Evolutionary conservation across 2,888 invertebrate species (phyloP).

Genomic region (Callyntrura sp.): DNA sequence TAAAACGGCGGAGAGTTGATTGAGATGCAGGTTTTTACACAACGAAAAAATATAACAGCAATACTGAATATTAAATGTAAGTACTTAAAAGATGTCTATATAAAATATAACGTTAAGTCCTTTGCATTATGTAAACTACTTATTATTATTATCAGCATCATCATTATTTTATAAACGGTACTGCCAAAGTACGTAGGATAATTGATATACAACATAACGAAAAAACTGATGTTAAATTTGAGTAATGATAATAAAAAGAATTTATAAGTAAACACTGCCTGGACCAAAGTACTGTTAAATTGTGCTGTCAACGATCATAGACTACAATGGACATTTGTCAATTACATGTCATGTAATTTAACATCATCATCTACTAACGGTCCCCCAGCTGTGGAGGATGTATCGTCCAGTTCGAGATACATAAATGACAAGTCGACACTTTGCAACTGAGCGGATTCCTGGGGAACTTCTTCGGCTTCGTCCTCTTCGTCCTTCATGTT

Average conservation of each 20-base stretch:
- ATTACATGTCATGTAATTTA: slow-evolving; percentile 54
- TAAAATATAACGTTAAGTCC: slow-evolving; percentile 6
- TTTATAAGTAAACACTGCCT: not conserved
- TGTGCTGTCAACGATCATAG: too few species aligned
- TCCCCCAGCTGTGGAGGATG: not conserved
- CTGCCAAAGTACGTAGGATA: not conserved
- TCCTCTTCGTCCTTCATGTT: slow-evolving; percentile 90
- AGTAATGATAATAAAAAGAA: slow-evolving; percentile 49
- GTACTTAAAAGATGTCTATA: slow-evolving; percentile 14
- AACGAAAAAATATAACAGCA: slow-evolving; percentile 28
- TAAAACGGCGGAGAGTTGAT: not conserved
- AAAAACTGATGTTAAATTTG: slow-evolving; percentile 40
- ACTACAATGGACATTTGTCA: too few species aligned
- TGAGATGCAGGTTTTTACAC: slow-evolving; percentile 51
- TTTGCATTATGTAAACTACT: slow-evolving; percentile 43
- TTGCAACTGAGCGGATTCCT: slow-evolving; percentile 64
- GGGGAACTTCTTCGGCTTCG: slow-evolving; percentile 82
- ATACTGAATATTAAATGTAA: not conserved
- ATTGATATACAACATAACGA: slow-evolving; percentile 26
- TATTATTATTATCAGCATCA: not conserved
- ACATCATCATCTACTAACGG: slow-evolving; percentile 35
- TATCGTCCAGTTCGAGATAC: slow-evolving; percentile 74
- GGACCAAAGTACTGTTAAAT: not conserved
- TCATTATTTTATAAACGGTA: slow-evolving; percentile 10
- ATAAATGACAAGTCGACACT: slow-evolving; percentile 76